Evolutionary conservation across 2,888 invertebrate species (phyloP).

Genomic region (Oligia fasciuncula): DNA sequence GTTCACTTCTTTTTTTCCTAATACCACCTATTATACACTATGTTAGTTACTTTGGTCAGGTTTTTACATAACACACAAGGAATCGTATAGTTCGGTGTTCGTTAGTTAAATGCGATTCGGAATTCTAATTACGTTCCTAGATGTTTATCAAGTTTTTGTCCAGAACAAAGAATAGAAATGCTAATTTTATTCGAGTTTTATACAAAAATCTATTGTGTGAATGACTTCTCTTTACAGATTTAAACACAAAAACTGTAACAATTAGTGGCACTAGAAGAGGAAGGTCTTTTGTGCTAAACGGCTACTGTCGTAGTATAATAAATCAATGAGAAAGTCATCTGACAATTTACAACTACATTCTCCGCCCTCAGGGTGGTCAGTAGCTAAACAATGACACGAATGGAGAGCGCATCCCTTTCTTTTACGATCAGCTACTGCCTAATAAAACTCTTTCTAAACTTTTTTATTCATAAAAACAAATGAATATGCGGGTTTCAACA

Average conservation of each 20-base stretch:
- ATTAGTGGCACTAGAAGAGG: slow-evolving; percentile 52
- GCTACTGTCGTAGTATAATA: slow-evolving; percentile 75
- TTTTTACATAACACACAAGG: slow-evolving; percentile 65
- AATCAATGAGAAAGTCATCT: slow-evolving; percentile 76
- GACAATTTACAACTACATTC: slow-evolving; percentile 73
- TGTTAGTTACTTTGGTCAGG: slow-evolving; percentile 60
- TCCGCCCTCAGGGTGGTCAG: slow-evolving; percentile 78
- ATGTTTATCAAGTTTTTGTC: slow-evolving; percentile 53
- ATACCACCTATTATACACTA: slow-evolving; percentile 71
- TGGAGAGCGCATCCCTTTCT: slow-evolving; percentile 79
- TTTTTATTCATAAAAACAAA: slow-evolving; percentile 61
- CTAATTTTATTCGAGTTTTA: slow-evolving; percentile 59
- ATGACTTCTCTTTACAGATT: slow-evolving; percentile 45
- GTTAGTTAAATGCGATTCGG: slow-evolving; percentile 58
- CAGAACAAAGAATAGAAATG: slow-evolving; percentile 60
- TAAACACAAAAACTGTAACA: slow-evolving; percentile 59
- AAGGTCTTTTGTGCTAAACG: slow-evolving; percentile 62
- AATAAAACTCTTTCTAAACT: slow-evolving; percentile 80
- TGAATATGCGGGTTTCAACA: slow-evolving; percentile 57
- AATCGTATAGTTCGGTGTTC: slow-evolving; percentile 53
- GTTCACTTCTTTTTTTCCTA: slow-evolving; percentile 83
- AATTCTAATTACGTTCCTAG: slow-evolving; percentile 64
- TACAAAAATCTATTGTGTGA: slow-evolving; percentile 55
- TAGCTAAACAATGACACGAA: slow-evolving; percentile 70
- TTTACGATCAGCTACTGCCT: slow-evolving; percentile 82